Base-by-base conservation (phyloP, 2,113 vertebrate genomes). In the Trachemys scripta region DNA sequence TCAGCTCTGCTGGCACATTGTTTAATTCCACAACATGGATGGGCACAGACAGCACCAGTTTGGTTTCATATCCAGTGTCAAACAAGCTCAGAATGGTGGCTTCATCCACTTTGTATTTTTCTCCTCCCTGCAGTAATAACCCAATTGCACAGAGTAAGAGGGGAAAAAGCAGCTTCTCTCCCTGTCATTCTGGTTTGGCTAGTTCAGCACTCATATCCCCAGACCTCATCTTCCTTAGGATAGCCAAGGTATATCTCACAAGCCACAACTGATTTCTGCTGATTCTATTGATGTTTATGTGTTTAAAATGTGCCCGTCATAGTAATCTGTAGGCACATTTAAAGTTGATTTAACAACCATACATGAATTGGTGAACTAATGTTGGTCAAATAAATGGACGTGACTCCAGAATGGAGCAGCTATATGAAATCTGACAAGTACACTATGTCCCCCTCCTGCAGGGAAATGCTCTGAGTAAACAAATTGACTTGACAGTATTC, bases 71-170 rank as follows among this genome's bases (percentile, higher is more conserved):
- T 56, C 95, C 92, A 29, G 88, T 50, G 22, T 94, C 96, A 94
- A 98, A 98, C 53, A 98, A 94, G 53, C 94, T 96, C 84, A 97
- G n/a, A 65, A 98, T 78, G 10, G 93, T 92, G 24, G 97, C 94
- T 90, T 98, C 98, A 31, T 97, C 96, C 1, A 98, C 82, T 65
- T 80, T 85, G 11, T 85, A 90, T 50, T 87, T 94, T 12, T 97
- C 92, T 35, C 96, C 96, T 51, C 97, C 98, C 98, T 98, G 51
- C 42, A 89, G 91, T 35, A 90, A 42, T 8, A 80, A 45, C 16
- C 53, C 47, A 38, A 89, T 8, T 17, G 38, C 27, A 25, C 47
- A 53, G 42, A 3, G 7, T 62, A n/a, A 47, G 47, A 38, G 3
- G 2, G 20, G 27, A 24, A 10, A 69, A 9, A 27, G 38, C 3